These are phyloP conservation scores for Tyrophagus putrescentiae DNA, from an alignment of 1,140 invertebrate species.

Conservation along the genomic window DNA sequence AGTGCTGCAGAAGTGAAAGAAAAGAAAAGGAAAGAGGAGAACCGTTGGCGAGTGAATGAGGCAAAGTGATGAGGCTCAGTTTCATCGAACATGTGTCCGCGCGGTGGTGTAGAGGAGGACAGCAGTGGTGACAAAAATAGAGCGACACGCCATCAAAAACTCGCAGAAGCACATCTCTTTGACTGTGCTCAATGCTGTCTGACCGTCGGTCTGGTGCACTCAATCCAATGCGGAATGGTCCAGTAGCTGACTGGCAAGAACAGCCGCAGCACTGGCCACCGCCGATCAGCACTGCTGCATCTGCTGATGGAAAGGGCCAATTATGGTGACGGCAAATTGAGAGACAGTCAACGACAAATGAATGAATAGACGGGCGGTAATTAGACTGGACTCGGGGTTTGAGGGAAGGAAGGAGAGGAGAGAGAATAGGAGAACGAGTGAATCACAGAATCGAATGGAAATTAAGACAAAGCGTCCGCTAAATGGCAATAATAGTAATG, in stretches of 20 bases:
- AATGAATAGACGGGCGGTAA: neutral
- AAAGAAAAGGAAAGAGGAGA: too few species aligned
- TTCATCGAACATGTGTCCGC: neutral
- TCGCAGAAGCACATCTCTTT: too few species aligned
- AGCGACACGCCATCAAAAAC: neutral
- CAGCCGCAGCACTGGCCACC: neutral
- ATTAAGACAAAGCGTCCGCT: neutral
- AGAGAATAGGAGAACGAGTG: too few species aligned
- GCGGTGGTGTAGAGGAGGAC: neutral
- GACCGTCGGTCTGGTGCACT: too few species aligned
- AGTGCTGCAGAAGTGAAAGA: too few species aligned
- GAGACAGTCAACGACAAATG: neutral
- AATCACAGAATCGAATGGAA: slow-evolving; percentile 2
- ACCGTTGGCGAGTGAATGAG: slow-evolving; percentile 4
- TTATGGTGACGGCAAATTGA: neutral
- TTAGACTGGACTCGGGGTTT: neutral
- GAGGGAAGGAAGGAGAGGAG: neutral
- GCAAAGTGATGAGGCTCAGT: too few species aligned
- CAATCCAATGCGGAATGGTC: too few species aligned
- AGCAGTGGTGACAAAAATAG: neutral
- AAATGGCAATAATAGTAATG: neutral
- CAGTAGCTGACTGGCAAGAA: too few species aligned
- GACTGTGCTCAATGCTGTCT: too few species aligned
- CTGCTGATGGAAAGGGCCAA: neutral
- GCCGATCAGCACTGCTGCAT: neutral